Evolutionary conservation across 2,797 vertebrate species (phyloP), one percentile per base, ranked within the genome.

Genomic region (Acropternis orthonyx): DNA sequence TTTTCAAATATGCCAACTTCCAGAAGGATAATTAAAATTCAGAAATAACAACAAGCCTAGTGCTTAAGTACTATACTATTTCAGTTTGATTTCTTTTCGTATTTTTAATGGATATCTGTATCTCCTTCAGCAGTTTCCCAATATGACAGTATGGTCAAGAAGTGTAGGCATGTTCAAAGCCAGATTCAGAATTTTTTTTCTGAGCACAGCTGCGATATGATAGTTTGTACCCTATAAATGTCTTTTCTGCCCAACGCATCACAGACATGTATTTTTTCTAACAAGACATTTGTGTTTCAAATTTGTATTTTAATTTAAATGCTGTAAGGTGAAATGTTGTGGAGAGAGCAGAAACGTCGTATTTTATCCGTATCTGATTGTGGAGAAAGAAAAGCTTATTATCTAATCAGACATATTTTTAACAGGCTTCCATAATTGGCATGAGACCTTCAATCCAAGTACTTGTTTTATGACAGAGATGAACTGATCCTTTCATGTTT

Each of bases 311-410:
- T 63, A 84, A 92, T 91, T 91, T 77, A 83, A 72, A 62, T 55
- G 37, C 78, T 49, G 17, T 71, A 41, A 88, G 72, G 62, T 48
- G 49, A 48, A 88, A 55, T 66, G 39, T 78, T 39, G 67, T 54
- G 37, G 71, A 78, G 49, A 77, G 44, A 83, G 55, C 14, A 68
- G 34, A 59, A 89, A 77, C 58, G 56, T 36, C 56, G 77, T 69
- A 32, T 83, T 89, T 93, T 83, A 92, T 80, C 87, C 24, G 21
- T 88, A 84, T 88, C 78, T 73, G 73, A 95, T 94, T 88, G 66
- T 95, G 73, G 76, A 63, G 19, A 51, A 85, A 88, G 46, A 67
- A 91, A 90, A 89, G 76, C 59, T 86, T 88, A 73, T 85, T 95
- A 90, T 92, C 76, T 96, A 88, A 92, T 95, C 89, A 89, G 69